phyloP scores from a whole-genome alignment of 2,113 vertebrate genomes.

The Dolichallabes microphthalmus region DNA sequence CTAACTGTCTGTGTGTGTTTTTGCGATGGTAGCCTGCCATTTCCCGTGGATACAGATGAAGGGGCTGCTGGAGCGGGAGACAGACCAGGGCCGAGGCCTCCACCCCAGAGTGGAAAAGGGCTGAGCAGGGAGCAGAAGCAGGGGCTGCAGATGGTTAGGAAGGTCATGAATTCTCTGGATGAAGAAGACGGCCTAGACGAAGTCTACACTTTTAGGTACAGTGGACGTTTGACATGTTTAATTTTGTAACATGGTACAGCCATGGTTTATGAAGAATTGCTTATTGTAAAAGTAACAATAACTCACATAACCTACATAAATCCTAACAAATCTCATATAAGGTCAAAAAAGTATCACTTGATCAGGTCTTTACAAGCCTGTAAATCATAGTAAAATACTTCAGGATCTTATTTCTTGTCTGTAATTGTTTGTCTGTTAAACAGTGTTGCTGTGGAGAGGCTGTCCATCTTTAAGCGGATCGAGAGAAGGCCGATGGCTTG shows the following conservation, averaged over 20 bases:
- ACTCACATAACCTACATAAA: not conserved
- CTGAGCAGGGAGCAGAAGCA: slow-evolving; percentile 79
- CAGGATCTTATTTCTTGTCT: not conserved
- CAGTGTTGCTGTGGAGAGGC: slow-evolving; percentile 84
- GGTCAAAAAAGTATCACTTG: not conserved
- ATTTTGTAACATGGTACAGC: not conserved
- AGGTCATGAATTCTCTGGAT: slow-evolving; percentile 82
- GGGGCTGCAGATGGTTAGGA: slow-evolving; percentile 78
- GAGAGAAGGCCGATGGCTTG: slow-evolving; percentile 78
- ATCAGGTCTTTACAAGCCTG: not conserved
- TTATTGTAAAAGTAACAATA: not conserved
- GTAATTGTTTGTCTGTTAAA: slow-evolving; percentile 26
- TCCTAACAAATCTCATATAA: not conserved
- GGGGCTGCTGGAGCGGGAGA: slow-evolving; percentile 48
- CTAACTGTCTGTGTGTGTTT: not conserved
- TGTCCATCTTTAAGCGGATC: slow-evolving; percentile 85
- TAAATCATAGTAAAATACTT: not conserved
- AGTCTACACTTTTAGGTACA: slow-evolving; percentile 88
- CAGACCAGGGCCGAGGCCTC: not conserved
- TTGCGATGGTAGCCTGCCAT: slow-evolving; percentile 79
- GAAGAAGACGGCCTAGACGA: slow-evolving; percentile 84
- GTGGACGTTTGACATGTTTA: not conserved
- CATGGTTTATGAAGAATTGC: not conserved
- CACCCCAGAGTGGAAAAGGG: slow-evolving; percentile 68
- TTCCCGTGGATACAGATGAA: slow-evolving; percentile 68